Evolutionary conservation across 2,797 vertebrate species (phyloP), one percentile per base, ranked within the genome.

Genomic region (Sternarchorhynchus goeldii): DNA sequence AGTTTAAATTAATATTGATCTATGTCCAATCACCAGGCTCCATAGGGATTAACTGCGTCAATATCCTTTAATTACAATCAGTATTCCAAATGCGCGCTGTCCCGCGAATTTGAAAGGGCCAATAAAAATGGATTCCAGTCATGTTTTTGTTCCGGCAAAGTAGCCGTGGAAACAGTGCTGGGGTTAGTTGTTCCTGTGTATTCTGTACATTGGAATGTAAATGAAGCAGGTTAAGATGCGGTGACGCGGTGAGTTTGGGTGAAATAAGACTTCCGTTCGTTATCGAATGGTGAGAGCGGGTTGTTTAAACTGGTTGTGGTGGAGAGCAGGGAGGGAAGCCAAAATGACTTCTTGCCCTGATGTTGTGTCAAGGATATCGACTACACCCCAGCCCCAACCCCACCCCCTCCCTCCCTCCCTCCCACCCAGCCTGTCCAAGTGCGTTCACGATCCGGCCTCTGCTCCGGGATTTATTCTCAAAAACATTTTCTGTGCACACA

Each of bases 1-100:
- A 81, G 79, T 87, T 90, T 88, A 86, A 87, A 92, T 90, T 87
- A 88, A 87, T 90, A 92, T 92, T 89, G 92, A 92, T 92, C 88
- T 76, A 80, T 86, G 83, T 87, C 84, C 89, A 84, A 90, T 89
- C 85, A 79, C 80, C 65, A 73, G 82, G 73, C 88, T 85, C 85
- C 83, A 55, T 69, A 57, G 87, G 85, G 88, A 90, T 85, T 80
- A 78, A 82, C 81, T 83, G 86, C 88, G 90, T 90, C 89, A 89
- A 91, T 92, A 77, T 79, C 80, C 87, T 88, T 71, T 90, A 90
- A 91, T 91, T 88, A 89, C 90, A 89, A 82, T 69, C 58, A 81
- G 68, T 59, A 45, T 81, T 65, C 72, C 81, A n/a, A 50, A 36
- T 65, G 75, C 16, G 57, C 76, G 80, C 76, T 57, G 29, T 62